These are phyloP conservation scores for Epizoanthus ramosus DNA, from an alignment of 92 coral and sea anemone genomes.

Conservation along the genomic window DNA sequence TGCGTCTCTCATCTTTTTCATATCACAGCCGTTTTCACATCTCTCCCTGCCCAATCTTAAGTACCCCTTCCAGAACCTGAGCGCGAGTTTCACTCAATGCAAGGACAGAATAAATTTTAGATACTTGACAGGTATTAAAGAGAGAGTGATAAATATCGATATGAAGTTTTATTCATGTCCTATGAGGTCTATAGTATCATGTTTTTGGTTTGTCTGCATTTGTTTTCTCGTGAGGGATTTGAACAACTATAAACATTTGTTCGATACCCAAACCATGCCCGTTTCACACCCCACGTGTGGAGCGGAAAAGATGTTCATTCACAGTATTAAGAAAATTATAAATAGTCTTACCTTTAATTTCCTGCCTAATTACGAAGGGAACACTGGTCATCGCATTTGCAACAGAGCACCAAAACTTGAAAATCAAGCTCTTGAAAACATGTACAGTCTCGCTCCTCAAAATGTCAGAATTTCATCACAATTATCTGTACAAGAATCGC, in stretches of 20 bases:
- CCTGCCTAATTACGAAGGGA: constrained; percentile 37
- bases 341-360: constrained; percentile 44
- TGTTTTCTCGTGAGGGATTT: neutral
- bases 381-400: constrained; percentile 29
- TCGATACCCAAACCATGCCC: constrained; percentile 2
- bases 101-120: neutral
- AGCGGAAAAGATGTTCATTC: constrained; percentile 17
- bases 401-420: neutral
- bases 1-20: too few species aligned
- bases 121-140: neutral
- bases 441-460: neutral
- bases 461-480: neutral
- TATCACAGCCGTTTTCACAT: too few species aligned
- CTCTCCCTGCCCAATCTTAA: too few species aligned
- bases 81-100: neutral
- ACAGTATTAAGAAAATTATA: constrained; percentile 34
- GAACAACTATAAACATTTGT: neutral
- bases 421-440: neutral
- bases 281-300: constrained; percentile 37
- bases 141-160: neutral
- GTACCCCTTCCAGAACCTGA: too few species aligned
- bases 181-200: neutral
- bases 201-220: neutral
- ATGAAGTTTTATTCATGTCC: neutral
- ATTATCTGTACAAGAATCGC: constrained; percentile 1